These are phyloP conservation scores for Allolobophora icterica DNA, from an alignment of 2,888 invertebrate genomes.

Conservation along the genomic window DNA sequence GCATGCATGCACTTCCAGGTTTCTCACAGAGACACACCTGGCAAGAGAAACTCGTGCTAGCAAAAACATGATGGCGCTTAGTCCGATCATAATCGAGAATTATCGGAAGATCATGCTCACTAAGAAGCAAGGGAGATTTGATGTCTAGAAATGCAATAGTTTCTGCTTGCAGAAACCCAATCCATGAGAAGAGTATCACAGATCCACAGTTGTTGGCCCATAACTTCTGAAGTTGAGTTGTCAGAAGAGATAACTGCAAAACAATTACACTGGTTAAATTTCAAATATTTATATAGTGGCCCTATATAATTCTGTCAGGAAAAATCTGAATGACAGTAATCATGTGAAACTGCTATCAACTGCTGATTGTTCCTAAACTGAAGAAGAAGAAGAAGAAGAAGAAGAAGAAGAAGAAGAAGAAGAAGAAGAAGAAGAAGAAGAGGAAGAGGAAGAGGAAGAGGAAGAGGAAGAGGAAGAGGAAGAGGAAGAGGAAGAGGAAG, in stretches of 20 bases:
- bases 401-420: too few relatives aligned
- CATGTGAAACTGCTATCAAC: neutral
- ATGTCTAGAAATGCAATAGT: slow-evolving; percentile 61
- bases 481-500: too few relatives aligned
- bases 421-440: too few relatives aligned
- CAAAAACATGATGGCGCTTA: slow-evolving; percentile 57
- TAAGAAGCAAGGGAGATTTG: slow-evolving; percentile 53
- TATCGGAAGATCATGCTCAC: slow-evolving; percentile 44
- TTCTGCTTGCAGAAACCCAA: slow-evolving; percentile 69
- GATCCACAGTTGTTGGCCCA: slow-evolving; percentile 69
- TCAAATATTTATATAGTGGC: neutral
- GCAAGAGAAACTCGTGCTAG: slow-evolving; percentile 62
- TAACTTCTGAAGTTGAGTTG: slow-evolving; percentile 66
- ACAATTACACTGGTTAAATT: neutral
- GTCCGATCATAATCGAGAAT: slow-evolving; percentile 60
- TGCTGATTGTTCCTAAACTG: neutral
- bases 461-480: too few relatives aligned
- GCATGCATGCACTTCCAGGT: slow-evolving; percentile 67
- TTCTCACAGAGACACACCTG: slow-evolving; percentile 70
- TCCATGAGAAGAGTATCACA: slow-evolving; percentile 70
- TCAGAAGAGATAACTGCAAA: slow-evolving; percentile 5
- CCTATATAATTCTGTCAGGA: neutral
- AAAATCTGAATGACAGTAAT: neutral
- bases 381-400: too few relatives aligned
- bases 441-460: too few relatives aligned